phyloP scores from a whole-genome alignment of 2,888 invertebrate species.

The Dione juno region DNA sequence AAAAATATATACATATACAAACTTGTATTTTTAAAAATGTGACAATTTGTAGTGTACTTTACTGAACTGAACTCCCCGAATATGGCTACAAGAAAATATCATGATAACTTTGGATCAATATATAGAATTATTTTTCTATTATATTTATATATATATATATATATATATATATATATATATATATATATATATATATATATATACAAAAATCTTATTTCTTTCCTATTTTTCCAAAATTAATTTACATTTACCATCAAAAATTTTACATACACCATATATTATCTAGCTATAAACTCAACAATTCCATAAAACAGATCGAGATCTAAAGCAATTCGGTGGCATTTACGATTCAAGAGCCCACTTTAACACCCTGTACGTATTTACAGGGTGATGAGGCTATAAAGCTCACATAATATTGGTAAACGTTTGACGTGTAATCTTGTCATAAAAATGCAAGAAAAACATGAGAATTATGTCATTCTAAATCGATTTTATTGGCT shows the following conservation, averaged over 20 bases:
- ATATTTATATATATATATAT: too few relatives aligned
- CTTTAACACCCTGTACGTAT: conserved; percentile 68
- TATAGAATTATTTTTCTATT: too few relatives aligned
- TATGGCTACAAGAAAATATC: too few relatives aligned
- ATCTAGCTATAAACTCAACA: conserved; percentile 19
- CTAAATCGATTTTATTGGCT: conserved; percentile 44
- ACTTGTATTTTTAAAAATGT: too few relatives aligned
- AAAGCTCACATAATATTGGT: conserved; percentile 72
- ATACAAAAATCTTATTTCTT: too few relatives aligned
- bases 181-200: too few relatives aligned
- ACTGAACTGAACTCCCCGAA: too few relatives aligned
- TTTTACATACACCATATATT: conserved; percentile 2
- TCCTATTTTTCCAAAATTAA: too few relatives aligned
- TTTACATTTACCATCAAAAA: neutral
- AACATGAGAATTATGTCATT: conserved; percentile 43
- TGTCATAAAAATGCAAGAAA: conserved; percentile 52
- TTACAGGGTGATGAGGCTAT: conserved; percentile 69
- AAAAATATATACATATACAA: too few relatives aligned
- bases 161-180: too few relatives aligned
- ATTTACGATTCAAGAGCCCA: conserved; percentile 74
- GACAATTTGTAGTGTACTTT: too few relatives aligned
- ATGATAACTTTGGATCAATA: too few relatives aligned
- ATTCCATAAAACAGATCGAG: conserved; percentile 71
- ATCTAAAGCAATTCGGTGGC: conserved; percentile 67
- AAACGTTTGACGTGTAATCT: conserved; percentile 75